These are phyloP conservation scores for Nycticorax nycticorax DNA, from an alignment of 2,113 vertebrate genomes.

Conservation along the genomic window DNA sequence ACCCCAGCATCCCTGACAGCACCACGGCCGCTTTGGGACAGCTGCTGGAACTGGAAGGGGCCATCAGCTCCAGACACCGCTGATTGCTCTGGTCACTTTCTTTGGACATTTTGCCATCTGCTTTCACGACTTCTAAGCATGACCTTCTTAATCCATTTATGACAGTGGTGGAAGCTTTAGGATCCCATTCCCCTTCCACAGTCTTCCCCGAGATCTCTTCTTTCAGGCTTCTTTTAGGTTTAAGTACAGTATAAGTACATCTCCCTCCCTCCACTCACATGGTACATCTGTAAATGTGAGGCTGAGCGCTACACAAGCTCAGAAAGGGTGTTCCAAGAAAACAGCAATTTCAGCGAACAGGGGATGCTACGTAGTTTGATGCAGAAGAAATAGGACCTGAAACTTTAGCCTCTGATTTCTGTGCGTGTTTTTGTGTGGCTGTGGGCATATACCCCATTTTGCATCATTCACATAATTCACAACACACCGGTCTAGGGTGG, in stretches of 20 bases:
- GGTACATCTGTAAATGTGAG: neutral
- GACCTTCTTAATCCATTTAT: neutral
- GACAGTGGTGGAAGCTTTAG: neutral
- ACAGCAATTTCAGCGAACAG: neutral
- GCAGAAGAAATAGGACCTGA: neutral
- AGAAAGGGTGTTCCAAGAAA: neutral
- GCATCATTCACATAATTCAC: neutral
- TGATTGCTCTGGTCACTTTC: neutral
- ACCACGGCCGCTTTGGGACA: neutral
- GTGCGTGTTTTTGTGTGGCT: neutral
- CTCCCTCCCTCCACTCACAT: neutral
- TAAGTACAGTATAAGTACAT: neutral
- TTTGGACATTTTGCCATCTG: neutral
- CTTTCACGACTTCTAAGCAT: neutral
- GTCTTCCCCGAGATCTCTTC: neutral
- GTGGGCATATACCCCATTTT: neutral
- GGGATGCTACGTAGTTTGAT: neutral
- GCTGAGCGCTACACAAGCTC: neutral
- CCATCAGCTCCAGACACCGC: rapidly evolving
- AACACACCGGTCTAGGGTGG: neutral
- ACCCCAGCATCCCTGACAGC: neutral
- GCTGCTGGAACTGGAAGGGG: neutral
- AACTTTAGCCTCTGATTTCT: neutral
- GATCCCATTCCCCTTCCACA: neutral
- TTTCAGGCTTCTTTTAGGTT: neutral